phyloP scores from a whole-genome alignment of 2,113 vertebrate species.

The Heterotis niloticus region DNA sequence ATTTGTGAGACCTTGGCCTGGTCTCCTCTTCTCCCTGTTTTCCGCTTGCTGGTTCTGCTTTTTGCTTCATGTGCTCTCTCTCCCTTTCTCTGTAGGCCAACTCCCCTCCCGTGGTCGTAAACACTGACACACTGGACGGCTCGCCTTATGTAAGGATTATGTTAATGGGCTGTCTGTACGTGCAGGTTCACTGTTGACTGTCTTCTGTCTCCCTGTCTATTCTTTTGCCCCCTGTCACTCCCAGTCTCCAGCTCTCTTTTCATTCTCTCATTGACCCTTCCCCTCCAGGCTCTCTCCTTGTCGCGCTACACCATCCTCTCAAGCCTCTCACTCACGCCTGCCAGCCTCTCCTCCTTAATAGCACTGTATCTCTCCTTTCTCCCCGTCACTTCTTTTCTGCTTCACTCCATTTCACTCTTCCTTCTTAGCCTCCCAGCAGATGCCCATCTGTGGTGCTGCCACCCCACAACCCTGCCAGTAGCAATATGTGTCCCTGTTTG shows the following conservation, averaged over 20 bases:
- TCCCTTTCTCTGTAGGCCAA: slow-evolving; percentile 52
- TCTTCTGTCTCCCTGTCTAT: not conserved
- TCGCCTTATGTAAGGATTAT: slow-evolving; percentile 63
- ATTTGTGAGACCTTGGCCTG: too few species aligned
- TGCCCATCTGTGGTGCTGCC: not conserved
- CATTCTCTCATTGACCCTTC: not conserved
- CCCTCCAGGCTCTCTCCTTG: not conserved
- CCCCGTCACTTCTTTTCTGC: not conserved
- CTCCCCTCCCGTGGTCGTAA: slow-evolving; percentile 68
- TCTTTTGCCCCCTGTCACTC: not conserved
- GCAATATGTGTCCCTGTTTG: too few species aligned
- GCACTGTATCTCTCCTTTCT: not conserved
- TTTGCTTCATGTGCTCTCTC: not conserved
- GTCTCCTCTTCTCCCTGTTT: too few species aligned
- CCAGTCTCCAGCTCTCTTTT: not conserved
- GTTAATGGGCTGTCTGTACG: not conserved
- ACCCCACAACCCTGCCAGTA: too few species aligned
- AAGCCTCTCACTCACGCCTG: not conserved
- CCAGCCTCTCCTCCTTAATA: too few species aligned
- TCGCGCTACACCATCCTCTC: not conserved
- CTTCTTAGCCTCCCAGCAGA: slow-evolving; percentile 6
- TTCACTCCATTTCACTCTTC: slow-evolving; percentile 5
- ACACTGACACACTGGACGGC: slow-evolving; percentile 66
- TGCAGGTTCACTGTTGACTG: not conserved
- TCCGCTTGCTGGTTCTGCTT: too few species aligned